Conservation (phyloP, 2,888 invertebrate genomes). For the Sussaba pulchella region DNA sequence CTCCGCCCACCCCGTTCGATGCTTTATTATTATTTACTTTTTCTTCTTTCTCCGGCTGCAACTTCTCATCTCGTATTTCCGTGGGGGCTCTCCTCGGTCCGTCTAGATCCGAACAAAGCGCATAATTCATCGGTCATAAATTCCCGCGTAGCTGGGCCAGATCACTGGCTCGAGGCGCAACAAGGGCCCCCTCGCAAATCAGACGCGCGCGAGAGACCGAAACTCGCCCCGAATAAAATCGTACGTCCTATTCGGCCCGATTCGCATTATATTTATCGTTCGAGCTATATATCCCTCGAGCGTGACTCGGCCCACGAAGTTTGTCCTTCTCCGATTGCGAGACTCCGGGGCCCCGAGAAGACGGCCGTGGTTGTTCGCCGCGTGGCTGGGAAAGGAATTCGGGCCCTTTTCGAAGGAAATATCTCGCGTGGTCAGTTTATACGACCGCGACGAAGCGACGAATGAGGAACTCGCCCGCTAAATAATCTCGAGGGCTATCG, state of each 20-base stretch:
- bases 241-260: conserved; percentile 48
- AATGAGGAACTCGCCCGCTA: conserved; percentile 35
- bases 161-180: conserved; percentile 44
- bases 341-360: background rate
- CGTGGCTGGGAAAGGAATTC: conserved; percentile 23
- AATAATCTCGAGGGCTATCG: conserved; percentile 52
- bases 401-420: conserved; percentile 27
- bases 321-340: conserved; percentile 50
- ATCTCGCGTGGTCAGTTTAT: conserved; percentile 7
- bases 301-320: conserved; percentile 30
- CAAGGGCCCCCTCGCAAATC: conserved; percentile 66
- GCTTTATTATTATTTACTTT: conserved; percentile 53
- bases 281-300: conserved; percentile 3
- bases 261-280: conserved; percentile 68
- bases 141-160: conserved; percentile 62
- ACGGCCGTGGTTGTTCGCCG: conserved; percentile 20
- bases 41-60: conserved; percentile 27
- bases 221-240: conserved; percentile 64
- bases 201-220: conserved; percentile 60
- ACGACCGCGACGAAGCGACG: conserved; percentile 28
- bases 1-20: too few species aligned
- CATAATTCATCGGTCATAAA: conserved; percentile 74
- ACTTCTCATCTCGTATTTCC: conserved; percentile 56
- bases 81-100: conserved; percentile 21
- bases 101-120: conserved; percentile 66